These are phyloP conservation scores for Cyprinodon diabolis DNA, from an alignment of 2,797 vertebrate genomes.

Conservation along the genomic window DNA sequence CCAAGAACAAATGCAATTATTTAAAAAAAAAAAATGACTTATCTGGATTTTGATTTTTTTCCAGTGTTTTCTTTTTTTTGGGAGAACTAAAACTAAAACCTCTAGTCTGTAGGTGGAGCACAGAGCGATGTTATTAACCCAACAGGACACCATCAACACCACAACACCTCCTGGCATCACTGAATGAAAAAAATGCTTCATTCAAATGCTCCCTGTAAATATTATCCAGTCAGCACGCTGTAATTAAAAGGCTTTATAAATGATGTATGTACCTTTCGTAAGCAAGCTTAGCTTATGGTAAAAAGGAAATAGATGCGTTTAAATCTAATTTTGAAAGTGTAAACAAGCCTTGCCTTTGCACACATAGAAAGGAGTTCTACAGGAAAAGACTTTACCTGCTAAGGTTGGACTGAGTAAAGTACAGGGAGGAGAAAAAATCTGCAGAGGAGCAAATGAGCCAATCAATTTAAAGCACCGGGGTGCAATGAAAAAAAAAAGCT, in stretches of 20 bases:
- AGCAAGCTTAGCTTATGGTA: not conserved
- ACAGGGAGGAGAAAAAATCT: too few relatives aligned
- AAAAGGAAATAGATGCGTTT: not conserved
- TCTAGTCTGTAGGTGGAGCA: not conserved
- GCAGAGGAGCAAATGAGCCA: not conserved
- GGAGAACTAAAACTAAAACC: not conserved
- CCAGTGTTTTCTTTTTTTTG: too few relatives aligned
- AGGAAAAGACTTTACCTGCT: too few relatives aligned
- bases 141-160: not conserved
- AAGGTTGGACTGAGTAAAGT: not conserved
- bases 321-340: not conserved
- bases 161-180: not conserved
- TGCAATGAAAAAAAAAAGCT: not conserved
- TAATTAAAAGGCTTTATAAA: constrained; percentile 1
- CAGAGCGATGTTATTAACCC: not conserved
- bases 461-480: not conserved
- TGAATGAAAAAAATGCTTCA: not conserved
- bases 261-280: not conserved
- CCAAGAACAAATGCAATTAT: too few relatives aligned
- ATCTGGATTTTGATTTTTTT: too few relatives aligned
- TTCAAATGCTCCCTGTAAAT: not conserved
- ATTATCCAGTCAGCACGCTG: not conserved
- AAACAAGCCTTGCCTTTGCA: not conserved
- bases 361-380: not conserved
- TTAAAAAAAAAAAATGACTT: too few relatives aligned